Percentiles rank a stretch among this genome's conserved stretches.
Evolutionary conservation across 2,888 invertebrate species (phyloP).

Genomic region (Lagria hirta): DNA sequence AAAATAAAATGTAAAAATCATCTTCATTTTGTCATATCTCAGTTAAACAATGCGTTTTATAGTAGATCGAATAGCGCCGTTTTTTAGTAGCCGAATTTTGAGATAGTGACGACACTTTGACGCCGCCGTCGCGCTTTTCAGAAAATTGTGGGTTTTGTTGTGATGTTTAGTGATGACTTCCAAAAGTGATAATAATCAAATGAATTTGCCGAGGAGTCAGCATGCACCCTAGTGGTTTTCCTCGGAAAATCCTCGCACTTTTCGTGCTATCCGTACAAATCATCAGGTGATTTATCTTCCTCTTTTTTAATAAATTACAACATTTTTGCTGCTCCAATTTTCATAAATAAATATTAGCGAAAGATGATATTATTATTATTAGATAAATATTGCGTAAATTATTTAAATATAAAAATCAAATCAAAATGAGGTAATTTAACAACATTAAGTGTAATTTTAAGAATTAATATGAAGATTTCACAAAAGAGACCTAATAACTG

Average conservation of each 20-base stretch:
- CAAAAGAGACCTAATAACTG: too few species aligned
- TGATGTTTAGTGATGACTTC: conserved; percentile 39
- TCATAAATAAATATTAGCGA: conserved; percentile 25
- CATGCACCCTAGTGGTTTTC: conserved; percentile 40
- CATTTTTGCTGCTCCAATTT: conserved; percentile 18
- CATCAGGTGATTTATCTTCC: conserved; percentile 25
- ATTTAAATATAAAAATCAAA: too few species aligned
- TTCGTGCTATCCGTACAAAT: conserved; percentile 32
- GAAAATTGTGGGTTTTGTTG: conserved; percentile 17
- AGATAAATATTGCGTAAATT: too few species aligned
- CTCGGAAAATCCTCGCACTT: conserved; percentile 38
- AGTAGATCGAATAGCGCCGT: conserved; percentile 35
- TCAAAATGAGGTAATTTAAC: too few species aligned
- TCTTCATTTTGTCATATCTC: conserved; percentile 30
- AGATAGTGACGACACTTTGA: conserved; percentile 29
- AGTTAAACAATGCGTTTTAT: conserved; percentile 38
- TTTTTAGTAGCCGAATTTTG: conserved; percentile 25
- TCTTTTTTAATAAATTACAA: neutral
- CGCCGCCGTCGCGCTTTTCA: conserved; percentile 18
- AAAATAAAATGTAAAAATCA: conserved; percentile 18
- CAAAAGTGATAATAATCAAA: conserved; percentile 38
- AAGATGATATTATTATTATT: conserved; percentile 1
- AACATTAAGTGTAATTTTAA: too few species aligned
- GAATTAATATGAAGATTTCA: too few species aligned
- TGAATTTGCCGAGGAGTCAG: conserved; percentile 40